Evolutionary conservation across 2,888 invertebrate genomes (phyloP).

Genomic region (Dyspetes luteomarginatus): DNA sequence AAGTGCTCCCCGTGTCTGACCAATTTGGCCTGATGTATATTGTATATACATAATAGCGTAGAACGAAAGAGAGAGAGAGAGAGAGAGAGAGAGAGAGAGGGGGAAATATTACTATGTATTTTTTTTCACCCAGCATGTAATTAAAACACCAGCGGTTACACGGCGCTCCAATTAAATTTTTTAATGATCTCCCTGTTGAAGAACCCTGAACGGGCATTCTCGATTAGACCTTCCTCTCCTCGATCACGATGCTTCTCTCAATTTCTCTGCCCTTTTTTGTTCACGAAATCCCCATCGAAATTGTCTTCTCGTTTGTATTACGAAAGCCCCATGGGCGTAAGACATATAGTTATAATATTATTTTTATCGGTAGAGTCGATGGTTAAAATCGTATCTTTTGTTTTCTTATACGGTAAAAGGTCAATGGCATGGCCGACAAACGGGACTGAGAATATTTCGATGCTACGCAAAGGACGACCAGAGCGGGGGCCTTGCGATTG

Average conservation of each 20-base stretch:
- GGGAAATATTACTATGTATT: constrained; percentile 7
- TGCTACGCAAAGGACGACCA: constrained; percentile 3
- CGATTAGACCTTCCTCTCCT: neutral
- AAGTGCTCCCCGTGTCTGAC: constrained; percentile 16
- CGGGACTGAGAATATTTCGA: constrained; percentile 17
- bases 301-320: neutral
- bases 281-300: neutral
- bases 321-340: too few relatives aligned
- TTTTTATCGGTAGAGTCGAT: too few relatives aligned
- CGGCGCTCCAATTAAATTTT: constrained; percentile 53
- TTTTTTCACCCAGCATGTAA: constrained; percentile 33
- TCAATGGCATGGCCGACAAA: constrained; percentile 31
- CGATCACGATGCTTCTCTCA: constrained; percentile 7
- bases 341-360: too few relatives aligned
- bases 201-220: neutral
- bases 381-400: neutral
- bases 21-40: constrained; percentile 9
- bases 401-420: neutral
- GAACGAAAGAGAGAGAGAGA: too few relatives aligned
- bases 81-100: too few relatives aligned
- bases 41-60: neutral
- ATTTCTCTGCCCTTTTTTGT: constrained; percentile 1
- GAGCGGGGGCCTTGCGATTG: constrained; percentile 3
- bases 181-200: constrained; percentile 41
- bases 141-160: constrained; percentile 45